phyloP scores from a whole-genome alignment of 2,888 invertebrate genomes.

The Boloria euphrosyne region DNA sequence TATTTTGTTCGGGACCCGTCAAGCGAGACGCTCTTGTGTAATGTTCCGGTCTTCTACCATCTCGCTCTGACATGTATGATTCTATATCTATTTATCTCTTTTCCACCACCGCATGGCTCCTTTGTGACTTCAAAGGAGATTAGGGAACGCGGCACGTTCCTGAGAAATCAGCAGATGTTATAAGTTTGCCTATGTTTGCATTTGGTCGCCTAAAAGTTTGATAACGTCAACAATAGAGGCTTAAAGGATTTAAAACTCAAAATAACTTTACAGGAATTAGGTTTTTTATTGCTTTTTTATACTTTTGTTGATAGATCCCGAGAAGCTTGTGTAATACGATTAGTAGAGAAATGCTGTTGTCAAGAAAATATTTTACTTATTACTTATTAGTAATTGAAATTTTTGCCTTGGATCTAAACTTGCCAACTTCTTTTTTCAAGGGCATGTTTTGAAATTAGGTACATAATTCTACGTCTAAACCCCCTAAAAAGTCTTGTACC shows the following conservation, averaged over 20 bases:
- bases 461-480: no score
- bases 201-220: constrained; percentile 59
- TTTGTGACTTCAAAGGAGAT: constrained; percentile 68
- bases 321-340: constrained; percentile 15
- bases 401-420: neutral
- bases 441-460: no score
- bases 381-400: no score
- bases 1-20: constrained; percentile 78
- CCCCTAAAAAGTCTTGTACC: no score
- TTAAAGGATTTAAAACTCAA: constrained; percentile 43
- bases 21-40: constrained; percentile 76
- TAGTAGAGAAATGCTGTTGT: neutral
- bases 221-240: constrained; percentile 54
- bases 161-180: constrained; percentile 80
- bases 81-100: constrained; percentile 47
- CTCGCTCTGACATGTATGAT: constrained; percentile 45
- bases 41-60: constrained; percentile 66
- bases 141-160: constrained; percentile 77
- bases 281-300: constrained; percentile 3
- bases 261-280: constrained; percentile 19
- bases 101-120: constrained; percentile 62
- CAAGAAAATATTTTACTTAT: neutral
- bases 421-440: neutral
- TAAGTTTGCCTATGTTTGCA: constrained; percentile 62
- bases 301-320: constrained; percentile 5